Conservation (phyloP, 2,113 vertebrate genomes). For the Atractosteus spatula region DNA sequence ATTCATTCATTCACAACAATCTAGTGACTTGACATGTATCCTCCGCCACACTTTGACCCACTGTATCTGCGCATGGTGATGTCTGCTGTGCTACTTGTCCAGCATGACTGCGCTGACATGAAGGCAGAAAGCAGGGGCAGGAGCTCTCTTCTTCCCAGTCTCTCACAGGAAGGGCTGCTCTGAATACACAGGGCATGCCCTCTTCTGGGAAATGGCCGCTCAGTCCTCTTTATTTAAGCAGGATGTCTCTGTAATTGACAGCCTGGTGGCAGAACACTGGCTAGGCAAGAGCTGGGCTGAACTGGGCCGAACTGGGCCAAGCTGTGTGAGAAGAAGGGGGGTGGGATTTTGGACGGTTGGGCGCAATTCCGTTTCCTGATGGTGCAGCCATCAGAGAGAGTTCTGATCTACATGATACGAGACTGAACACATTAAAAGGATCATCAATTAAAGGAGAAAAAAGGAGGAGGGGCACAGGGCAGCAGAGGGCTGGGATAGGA, state of each 20-base stretch:
- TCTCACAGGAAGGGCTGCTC: neutral
- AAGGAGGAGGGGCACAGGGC: no score
- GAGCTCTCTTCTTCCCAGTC: neutral
- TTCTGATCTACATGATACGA: neutral
- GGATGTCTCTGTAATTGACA: constrained; percentile 21
- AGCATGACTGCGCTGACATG: no score
- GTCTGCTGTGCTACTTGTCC: no score
- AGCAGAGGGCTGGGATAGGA: no score
- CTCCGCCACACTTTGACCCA: no score
- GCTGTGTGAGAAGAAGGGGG: no score
- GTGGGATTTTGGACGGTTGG: neutral
- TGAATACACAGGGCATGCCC: neutral
- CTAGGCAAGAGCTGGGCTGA: neutral
- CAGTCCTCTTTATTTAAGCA: constrained; percentile 26
- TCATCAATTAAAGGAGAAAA: no score
- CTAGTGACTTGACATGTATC: no score
- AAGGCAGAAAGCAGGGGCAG: no score
- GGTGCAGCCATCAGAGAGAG: neutral
- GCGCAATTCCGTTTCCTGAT: neutral
- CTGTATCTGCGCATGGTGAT: no score
- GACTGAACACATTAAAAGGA: neutral
- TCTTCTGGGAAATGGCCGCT: constrained; percentile 27
- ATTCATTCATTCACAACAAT: no score
- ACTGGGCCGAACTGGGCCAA: no score
- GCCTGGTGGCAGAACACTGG: neutral